Base-by-base conservation (phyloP, 2,888 invertebrate genomes). In the Phyllotreta striolata region DNA sequence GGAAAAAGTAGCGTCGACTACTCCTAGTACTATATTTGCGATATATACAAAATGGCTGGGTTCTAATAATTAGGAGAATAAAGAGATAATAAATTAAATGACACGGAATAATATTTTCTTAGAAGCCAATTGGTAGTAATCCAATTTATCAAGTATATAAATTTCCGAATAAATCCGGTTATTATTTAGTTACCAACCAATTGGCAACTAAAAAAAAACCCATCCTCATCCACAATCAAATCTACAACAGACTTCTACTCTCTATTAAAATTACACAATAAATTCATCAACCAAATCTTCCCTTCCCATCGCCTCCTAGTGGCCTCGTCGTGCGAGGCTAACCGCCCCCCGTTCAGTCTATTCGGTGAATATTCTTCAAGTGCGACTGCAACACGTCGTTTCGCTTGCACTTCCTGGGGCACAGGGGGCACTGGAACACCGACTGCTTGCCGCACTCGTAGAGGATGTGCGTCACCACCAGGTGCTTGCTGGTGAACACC, bases 321-420 rank as follows among this genome's bases (percentile, higher is more conserved):
- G 7, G 24, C n/a, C 34, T 9, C 37, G 7, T 37, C 37, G 12
- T 2, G 12, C 6, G n/a, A 13, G 12, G 39, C 9, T n/a, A n/a
- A n/a, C n/a, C n/a, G n/a, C n/a, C n/a, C n/a, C n/a, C n/a, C 24
- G n/a, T 8, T 56, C 38, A 60, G 38, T 60, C 52, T 41, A 76
- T 74, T 64, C 73, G 72, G 55, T 78, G 78, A 8, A 77, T 77
- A 51, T 74, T 76, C 63, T 70, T 75, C n/a, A 78, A 59, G 63
- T 78, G 78, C 41, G 69, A 71, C 40, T 73, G 71, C 38, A 77
- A 56, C 5, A 76, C 73, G 57, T 78, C 77, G 14, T 73, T 74
- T 51, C 74, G 63, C 66, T 76, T 78, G 60, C 76, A 76, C 67
- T 73, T 76, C 47, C 76, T 73, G 4, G 76, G 76, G 70, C 78